Conservation (phyloP, 35 echinoderm and acorn worm species). For the Stichopus chloronotus region DNA sequence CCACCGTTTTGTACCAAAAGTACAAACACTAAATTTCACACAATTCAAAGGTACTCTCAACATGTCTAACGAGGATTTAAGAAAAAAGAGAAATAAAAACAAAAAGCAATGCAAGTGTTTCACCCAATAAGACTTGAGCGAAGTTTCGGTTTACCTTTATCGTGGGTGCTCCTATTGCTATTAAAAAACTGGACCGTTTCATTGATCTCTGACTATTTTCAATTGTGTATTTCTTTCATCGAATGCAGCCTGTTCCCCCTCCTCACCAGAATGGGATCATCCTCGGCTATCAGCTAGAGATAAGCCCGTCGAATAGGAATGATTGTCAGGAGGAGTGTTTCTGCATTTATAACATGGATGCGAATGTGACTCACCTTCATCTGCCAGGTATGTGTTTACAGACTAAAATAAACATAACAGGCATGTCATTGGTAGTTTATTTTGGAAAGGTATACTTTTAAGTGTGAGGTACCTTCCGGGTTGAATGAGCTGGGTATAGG, state of each 20-base stretch:
- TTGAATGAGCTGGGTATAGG: not conserved
- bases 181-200: not conserved
- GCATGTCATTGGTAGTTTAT: no score
- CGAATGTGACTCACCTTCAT: not conserved
- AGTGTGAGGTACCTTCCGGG: not conserved
- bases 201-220: not conserved
- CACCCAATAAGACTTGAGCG: not conserved
- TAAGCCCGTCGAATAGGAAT: not conserved
- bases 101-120: no score
- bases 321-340: not conserved
- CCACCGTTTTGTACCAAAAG: no score
- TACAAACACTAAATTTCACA: no score
- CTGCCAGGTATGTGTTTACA: not conserved
- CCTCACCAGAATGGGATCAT: not conserved
- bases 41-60: no score
- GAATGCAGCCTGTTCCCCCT: not conserved
- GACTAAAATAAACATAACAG: not conserved
- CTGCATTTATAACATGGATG: not conserved
- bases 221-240: not conserved
- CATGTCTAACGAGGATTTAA: no score
- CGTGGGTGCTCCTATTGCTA: not conserved
- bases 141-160: not conserved
- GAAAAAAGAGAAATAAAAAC: no score
- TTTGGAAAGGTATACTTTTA: no score
- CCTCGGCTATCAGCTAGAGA: not conserved